Evolutionary conservation across 2,888 invertebrate genomes (phyloP).

Genomic region (Pyrgus malvae): DNA sequence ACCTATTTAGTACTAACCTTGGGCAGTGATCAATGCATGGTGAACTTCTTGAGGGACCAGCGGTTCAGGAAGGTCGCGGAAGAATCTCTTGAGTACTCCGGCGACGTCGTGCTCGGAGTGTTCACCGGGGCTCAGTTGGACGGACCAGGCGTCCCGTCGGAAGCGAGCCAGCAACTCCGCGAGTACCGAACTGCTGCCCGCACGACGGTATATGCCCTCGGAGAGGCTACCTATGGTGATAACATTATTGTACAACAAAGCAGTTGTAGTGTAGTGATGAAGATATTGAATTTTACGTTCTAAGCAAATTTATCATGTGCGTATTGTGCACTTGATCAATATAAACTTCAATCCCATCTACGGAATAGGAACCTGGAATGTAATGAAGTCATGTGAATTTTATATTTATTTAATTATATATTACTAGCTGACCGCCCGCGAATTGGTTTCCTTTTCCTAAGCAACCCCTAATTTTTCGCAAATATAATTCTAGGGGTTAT

Average conservation of each 20-base stretch:
- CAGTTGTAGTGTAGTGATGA: too few relatives aligned
- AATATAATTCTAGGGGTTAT: too few relatives aligned
- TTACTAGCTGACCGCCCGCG: too few relatives aligned
- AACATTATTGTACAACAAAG: not conserved
- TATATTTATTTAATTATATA: too few relatives aligned
- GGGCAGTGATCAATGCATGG: slow-evolving; percentile 84
- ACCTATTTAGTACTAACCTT: slow-evolving; percentile 67
- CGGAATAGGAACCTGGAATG: too few relatives aligned
- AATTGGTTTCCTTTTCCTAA: too few relatives aligned
- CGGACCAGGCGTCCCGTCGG: slow-evolving; percentile 91
- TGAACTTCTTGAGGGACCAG: slow-evolving; percentile 88
- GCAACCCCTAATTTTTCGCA: too few relatives aligned
- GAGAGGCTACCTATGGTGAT: slow-evolving; percentile 85
- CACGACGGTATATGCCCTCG: slow-evolving; percentile 94
- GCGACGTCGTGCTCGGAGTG: slow-evolving; percentile 95
- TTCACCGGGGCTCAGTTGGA: slow-evolving; percentile 88
- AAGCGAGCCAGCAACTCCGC: slow-evolving; percentile 88
- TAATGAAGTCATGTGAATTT: too few relatives aligned
- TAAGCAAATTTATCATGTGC: too few relatives aligned
- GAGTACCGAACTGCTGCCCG: slow-evolving; percentile 89
- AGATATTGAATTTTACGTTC: too few relatives aligned
- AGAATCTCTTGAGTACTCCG: slow-evolving; percentile 92
- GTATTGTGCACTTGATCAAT: too few relatives aligned
- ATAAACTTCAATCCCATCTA: too few relatives aligned
- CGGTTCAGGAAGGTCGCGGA: slow-evolving; percentile 93